phyloP scores from a whole-genome alignment of 2,797 vertebrate species.

The Pangasius djambal region DNA sequence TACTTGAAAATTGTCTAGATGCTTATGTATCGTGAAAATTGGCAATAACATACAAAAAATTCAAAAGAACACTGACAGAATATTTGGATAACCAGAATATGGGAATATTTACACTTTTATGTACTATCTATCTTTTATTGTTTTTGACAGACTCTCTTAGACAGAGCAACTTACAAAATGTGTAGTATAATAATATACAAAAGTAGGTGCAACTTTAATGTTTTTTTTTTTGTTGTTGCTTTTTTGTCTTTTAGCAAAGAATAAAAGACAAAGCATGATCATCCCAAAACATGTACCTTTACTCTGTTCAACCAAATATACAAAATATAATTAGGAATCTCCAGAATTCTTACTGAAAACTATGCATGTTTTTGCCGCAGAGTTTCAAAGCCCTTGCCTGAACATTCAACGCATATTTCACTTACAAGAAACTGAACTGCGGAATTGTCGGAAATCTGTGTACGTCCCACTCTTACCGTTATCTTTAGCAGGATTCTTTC shows the following conservation, averaged over 20 bases:
- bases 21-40: neutral
- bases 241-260: neutral
- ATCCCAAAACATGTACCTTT: neutral
- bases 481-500: conserved; percentile 82
- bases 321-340: neutral
- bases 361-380: no score
- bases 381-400: neutral
- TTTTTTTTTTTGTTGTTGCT: neutral
- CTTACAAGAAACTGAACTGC: neutral
- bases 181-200: neutral
- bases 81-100: neutral
- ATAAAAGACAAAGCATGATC: neutral
- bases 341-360: neutral
- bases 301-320: neutral
- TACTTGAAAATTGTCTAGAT: neutral
- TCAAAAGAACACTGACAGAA: neutral
- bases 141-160: neutral
- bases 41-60: neutral
- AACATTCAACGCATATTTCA: neutral
- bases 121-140: neutral
- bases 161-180: neutral
- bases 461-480: conserved; percentile 77
- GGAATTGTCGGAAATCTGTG: neutral
- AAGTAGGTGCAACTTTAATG: neutral
- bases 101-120: neutral